These are phyloP conservation scores for Hirtodrosophila cameraria DNA, from an alignment of 2,888 invertebrate species.

Conservation along the genomic window DNA sequence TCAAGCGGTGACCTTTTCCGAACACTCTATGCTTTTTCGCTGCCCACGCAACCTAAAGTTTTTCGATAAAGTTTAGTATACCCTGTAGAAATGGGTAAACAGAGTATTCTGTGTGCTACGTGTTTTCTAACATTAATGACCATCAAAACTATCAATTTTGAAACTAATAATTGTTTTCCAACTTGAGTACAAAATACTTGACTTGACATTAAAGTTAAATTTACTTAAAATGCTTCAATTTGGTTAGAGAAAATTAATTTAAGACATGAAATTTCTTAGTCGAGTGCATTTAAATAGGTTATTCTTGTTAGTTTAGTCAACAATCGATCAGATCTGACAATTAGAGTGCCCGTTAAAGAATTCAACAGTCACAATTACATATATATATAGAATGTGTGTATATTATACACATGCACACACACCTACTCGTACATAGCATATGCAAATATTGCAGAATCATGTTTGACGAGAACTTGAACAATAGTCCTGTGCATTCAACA, in stretches of 20 bases:
- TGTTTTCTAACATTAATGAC: no score
- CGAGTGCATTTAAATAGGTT: neutral
- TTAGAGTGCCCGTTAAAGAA: conserved; percentile 46
- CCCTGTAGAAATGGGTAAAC: conserved; percentile 9
- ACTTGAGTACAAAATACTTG: no score
- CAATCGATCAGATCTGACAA: conserved; percentile 41
- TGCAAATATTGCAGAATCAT: conserved; percentile 61
- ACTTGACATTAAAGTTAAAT: no score
- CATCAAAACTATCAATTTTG: no score
- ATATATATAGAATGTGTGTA: no score
- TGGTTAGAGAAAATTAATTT: no score
- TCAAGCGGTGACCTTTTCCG: conserved; percentile 10
- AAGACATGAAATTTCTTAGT: neutral
- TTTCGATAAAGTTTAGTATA: conserved; percentile 10
- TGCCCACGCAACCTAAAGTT: conserved; percentile 23
- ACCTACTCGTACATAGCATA: conserved; percentile 13
- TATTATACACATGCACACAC: no score
- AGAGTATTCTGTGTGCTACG: neutral
- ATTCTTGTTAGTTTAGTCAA: conserved; percentile 1
- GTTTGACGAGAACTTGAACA: conserved; percentile 33
- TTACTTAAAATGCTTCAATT: no score
- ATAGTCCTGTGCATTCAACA: conserved; percentile 30
- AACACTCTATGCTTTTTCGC: conserved; percentile 20
- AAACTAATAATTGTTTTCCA: no score
- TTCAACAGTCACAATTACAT: conserved; percentile 7